phyloP scores from a whole-genome alignment of 2,888 invertebrate genomes.

The Cephus rjabovi region DNA sequence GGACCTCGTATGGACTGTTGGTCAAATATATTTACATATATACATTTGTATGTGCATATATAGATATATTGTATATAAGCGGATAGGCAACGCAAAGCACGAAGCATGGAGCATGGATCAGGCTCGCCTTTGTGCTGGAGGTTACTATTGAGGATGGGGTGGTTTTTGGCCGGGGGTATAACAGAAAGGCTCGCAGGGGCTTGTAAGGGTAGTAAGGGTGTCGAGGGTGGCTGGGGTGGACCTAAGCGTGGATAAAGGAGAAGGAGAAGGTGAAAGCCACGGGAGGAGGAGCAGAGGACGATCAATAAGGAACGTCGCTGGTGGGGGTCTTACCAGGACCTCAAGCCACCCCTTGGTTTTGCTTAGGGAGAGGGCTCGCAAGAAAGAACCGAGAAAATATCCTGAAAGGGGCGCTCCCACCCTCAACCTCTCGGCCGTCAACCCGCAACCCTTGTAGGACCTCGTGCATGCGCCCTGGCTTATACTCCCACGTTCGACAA shows the following conservation, averaged over 20 bases:
- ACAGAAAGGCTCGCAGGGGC: constrained; percentile 54
- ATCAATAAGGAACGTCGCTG: constrained; percentile 64
- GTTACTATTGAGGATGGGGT: constrained; percentile 41
- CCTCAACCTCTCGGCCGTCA: background rate
- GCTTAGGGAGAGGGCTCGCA: constrained; percentile 59
- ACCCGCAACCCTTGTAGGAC: background rate
- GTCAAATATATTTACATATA: background rate
- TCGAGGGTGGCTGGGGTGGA: constrained; percentile 52
- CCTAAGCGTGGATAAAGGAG: constrained; percentile 58
- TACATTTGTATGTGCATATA: background rate
- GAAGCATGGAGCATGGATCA: constrained; percentile 20
- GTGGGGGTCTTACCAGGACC: constrained; percentile 65
- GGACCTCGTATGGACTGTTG: background rate
- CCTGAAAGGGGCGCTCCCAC: constrained; percentile 39
- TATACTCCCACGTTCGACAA: background rate
- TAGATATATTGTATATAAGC: background rate
- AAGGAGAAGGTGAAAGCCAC: constrained; percentile 33
- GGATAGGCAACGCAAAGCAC: background rate
- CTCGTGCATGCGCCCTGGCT: background rate
- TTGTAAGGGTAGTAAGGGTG: constrained; percentile 20
- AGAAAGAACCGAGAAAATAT: constrained; percentile 65
- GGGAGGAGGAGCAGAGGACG: constrained; percentile 60
- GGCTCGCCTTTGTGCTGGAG: constrained; percentile 28
- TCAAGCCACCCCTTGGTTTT: constrained; percentile 58
- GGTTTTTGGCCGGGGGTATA: constrained; percentile 59